Evolutionary conservation across 2,113 vertebrate species (phyloP), one percentile per base, ranked within the genome.

Genomic region (Ophiodon elongatus): DNA sequence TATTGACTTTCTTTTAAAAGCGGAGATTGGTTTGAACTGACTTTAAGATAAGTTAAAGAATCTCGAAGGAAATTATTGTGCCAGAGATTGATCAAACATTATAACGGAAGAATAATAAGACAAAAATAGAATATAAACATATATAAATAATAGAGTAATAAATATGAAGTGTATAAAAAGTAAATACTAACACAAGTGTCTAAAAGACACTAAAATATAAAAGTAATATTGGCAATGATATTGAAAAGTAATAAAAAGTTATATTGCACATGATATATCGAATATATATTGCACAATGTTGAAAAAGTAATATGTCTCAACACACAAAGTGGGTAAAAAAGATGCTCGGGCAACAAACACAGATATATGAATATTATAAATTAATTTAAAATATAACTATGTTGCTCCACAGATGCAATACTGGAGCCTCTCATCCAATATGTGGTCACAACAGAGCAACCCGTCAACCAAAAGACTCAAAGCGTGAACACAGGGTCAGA

Each of bases 401-500:
- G 31, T 19, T 45, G 23, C 1, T 45, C 5, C 43, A 67, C 15
- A 68, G 14, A 60, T 39, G 15, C 50, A 50, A 19, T 9, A 21
- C 4, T 39, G 39, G n/a, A 75, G 67, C 72, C 47, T 65, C 84
- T 57, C 29, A 10, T 66, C 27, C 59, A 37, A 83, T 79, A 85
- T 83, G 76, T 83, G 79, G 50, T 72, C 83, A 80, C 50, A 77
- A 70, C 76, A 57, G 47, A 75, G 11, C 59, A 41, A 37, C 37
- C 35, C 73, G 75, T 73, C 79, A 79, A 72, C 59, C 72, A 33
- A 45, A 37, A 65, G 63, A 52, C 63, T 74, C 29, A 56, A 8
- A 41, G 73, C 54, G 66, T 82, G 71, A 88, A 59, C 66, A 15
- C 73, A 0, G 72, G 71, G 79, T 80, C 84, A 85, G 29, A 81